A percentile compares a stretch with the other conserved stretches of the same genome.
phyloP scores from a whole-genome alignment of 2,888 invertebrate genomes.

The Mimumesa dahlbomi region DNA sequence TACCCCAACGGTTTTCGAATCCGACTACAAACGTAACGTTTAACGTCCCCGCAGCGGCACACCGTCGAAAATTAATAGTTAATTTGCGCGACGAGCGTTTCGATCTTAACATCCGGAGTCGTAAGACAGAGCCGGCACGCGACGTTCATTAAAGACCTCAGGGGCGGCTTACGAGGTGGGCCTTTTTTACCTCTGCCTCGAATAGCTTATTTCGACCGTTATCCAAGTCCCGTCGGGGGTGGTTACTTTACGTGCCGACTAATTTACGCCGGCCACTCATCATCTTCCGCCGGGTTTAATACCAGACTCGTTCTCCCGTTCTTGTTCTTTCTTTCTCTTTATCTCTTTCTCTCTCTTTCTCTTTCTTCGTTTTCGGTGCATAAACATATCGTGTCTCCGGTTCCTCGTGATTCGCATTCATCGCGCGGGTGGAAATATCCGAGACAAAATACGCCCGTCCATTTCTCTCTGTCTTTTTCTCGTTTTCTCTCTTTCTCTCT shows the following conservation, averaged over 20 bases:
- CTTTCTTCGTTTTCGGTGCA: too few species aligned
- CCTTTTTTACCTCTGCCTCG: constrained; percentile 44
- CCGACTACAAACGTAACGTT: not conserved
- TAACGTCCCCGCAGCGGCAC: not conserved
- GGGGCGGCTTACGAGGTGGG: constrained; percentile 39
- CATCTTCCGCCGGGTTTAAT: constrained; percentile 70
- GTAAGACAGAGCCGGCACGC: constrained; percentile 64
- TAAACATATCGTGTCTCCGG: not conserved
- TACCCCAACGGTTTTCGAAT: not conserved
- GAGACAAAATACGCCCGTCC: constrained; percentile 50
- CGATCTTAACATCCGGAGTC: constrained; percentile 17
- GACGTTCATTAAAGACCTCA: constrained; percentile 68
- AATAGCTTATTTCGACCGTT: constrained; percentile 35
- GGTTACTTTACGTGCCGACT: constrained; percentile 75
- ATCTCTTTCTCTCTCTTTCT: not conserved
- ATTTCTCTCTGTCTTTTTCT: too few species aligned
- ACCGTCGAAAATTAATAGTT: constrained; percentile 38
- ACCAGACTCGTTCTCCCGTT: constrained; percentile 53
- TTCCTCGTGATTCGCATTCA: constrained; percentile 8
- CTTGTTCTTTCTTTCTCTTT: constrained; percentile 21
- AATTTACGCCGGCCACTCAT: constrained; percentile 76
- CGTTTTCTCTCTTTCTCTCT: too few species aligned
- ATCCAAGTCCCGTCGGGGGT: constrained; percentile 67
- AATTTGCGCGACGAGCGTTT: constrained; percentile 28
- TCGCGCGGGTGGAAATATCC: constrained; percentile 41